Percentiles rank a stretch among this genome's conserved stretches.
These are phyloP conservation scores for Hiodon alosoides DNA, from an alignment of 2,113 vertebrate genomes.

Conservation along the genomic window DNA sequence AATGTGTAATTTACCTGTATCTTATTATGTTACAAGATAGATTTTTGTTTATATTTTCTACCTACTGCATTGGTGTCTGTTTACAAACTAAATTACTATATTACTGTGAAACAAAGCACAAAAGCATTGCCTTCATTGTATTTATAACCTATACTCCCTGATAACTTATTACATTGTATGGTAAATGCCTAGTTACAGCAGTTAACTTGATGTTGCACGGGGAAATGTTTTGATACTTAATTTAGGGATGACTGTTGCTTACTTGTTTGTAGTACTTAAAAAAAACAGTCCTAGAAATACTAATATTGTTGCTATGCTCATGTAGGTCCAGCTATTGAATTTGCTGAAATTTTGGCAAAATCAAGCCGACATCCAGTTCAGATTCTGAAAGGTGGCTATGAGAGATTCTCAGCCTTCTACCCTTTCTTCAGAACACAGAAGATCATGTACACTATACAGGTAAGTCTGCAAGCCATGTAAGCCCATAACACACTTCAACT, in stretches of 20 bases:
- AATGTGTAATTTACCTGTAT: background rate
- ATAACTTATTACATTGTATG: background rate
- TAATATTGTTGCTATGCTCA: background rate
- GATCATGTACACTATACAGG: constrained; percentile 73
- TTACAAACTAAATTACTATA: background rate
- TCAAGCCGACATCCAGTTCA: constrained; percentile 51
- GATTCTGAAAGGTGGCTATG: constrained; percentile 70
- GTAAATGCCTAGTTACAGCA: background rate
- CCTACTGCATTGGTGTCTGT: background rate
- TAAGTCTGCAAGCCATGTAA: constrained; percentile 38
- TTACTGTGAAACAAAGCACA: background rate
- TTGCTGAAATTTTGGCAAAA: constrained; percentile 50
- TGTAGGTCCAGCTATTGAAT: constrained; percentile 47
- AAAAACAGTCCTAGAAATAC: no score
- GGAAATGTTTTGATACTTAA: background rate
- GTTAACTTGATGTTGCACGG: background rate
- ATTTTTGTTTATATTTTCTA: background rate
- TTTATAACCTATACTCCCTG: background rate
- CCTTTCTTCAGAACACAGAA: constrained; percentile 70
- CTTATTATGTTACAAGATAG: background rate
- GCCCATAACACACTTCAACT: background rate
- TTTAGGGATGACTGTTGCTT: no score
- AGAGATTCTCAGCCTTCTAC: constrained; percentile 64
- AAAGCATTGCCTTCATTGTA: background rate
- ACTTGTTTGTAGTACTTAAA: no score